Percentiles rank a stretch among this genome's conserved stretches.
Conservation (phyloP, 1,140 invertebrate genomes). For the Drosophila sulfurigaster region DNA sequence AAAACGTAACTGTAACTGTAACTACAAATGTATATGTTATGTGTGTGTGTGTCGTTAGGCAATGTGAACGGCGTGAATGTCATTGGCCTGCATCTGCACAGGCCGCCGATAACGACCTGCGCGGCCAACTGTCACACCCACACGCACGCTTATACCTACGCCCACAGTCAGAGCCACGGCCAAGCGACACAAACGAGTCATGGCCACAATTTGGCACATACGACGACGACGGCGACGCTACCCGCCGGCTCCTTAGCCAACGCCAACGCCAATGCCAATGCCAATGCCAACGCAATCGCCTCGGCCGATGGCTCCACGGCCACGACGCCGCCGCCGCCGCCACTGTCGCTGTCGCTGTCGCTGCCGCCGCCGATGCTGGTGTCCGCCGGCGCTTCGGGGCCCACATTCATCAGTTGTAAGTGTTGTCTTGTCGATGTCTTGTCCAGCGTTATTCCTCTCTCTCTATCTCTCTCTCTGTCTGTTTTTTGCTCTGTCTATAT, state of each 20-base stretch:
- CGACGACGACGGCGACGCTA: slow-evolving; percentile 40
- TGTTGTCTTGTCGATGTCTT: slow-evolving; percentile 57
- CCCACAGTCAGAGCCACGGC: slow-evolving; percentile 20
- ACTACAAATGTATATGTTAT: slow-evolving; percentile 51
- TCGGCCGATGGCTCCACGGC: slow-evolving; percentile 29
- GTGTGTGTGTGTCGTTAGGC: slow-evolving; percentile 80
- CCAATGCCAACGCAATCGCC: slow-evolving; percentile 35
- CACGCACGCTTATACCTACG: slow-evolving; percentile 38
- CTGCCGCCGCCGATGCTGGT: slow-evolving; percentile 42
- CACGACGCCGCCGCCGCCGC: slow-evolving; percentile 48
- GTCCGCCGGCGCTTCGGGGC: slow-evolving; percentile 46
- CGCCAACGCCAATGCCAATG: slow-evolving; percentile 43
- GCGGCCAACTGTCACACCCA: slow-evolving; percentile 76
- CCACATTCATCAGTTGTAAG: slow-evolving; percentile 82
- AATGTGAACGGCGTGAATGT: slow-evolving; percentile 89
- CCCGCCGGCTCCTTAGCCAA: slow-evolving; percentile 34
- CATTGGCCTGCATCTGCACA: slow-evolving; percentile 88
- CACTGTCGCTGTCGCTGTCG: slow-evolving; percentile 42
- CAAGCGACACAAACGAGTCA: slow-evolving; percentile 26
- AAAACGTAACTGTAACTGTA: slow-evolving; percentile 46
- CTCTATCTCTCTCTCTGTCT: not conserved
- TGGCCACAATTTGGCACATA: slow-evolving; percentile 10
- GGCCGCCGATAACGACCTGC: slow-evolving; percentile 44
- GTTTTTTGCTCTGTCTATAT: not conserved
- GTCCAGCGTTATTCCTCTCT: slow-evolving; percentile 8